Percentiles rank a stretch among this genome's conserved stretches.
Evolutionary conservation across 2,797 vertebrate genomes (phyloP).

Genomic region (Onychomys leucogaster): DNA sequence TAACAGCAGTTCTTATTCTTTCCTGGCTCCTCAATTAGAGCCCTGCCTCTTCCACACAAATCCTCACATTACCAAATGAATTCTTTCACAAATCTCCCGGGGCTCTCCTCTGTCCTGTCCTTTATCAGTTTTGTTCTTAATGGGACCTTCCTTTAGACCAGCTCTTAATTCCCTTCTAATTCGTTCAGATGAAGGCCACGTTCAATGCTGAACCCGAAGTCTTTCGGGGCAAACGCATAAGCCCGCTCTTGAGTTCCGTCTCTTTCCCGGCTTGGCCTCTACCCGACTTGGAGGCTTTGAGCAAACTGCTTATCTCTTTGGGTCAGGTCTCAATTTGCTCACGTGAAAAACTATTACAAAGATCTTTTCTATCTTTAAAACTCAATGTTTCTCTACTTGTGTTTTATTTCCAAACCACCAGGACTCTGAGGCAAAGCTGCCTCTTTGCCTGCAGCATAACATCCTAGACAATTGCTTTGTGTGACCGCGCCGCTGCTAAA

Average conservation of each 20-base stretch:
- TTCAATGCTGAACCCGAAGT: neutral
- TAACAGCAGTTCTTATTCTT: constrained; percentile 46
- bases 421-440: constrained; percentile 5
- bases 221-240: neutral
- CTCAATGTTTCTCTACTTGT: constrained; percentile 6
- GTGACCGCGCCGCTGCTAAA: neutral
- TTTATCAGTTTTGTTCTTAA: constrained; percentile 46
- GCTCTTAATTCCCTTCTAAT: constrained; percentile 57
- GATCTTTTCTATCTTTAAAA: constrained; percentile 38
- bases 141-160: constrained; percentile 4
- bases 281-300: neutral
- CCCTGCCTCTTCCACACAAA: constrained; percentile 37
- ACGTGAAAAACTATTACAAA: neutral
- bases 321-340: constrained; percentile 17
- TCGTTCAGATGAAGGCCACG: neutral
- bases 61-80: constrained; percentile 7
- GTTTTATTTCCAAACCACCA: constrained; percentile 52
- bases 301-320: neutral
- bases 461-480: neutral
- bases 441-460: neutral
- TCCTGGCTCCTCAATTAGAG: constrained; percentile 57
- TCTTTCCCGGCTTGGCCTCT: neutral
- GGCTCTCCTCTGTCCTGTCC: neutral
- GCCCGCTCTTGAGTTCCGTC: neutral
- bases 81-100: neutral